A percentile compares a stretch with the other conserved stretches of the same genome.
Conservation (phyloP, 2,888 invertebrate genomes). For the Hypsopygia costalis region DNA sequence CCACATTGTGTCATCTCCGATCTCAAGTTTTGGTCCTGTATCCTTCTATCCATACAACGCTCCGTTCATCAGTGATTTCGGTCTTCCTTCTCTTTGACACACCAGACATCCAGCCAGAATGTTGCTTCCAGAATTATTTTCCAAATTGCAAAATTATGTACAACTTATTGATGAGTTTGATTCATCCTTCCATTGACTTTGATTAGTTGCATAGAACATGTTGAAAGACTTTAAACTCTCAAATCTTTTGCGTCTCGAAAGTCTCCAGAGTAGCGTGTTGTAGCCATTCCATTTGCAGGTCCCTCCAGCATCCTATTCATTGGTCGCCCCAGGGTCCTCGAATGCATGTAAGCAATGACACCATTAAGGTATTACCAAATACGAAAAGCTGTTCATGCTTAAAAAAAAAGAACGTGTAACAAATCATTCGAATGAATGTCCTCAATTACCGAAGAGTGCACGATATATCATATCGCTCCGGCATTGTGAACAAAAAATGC, state of each 20-base stretch:
- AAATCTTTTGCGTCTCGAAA: neutral
- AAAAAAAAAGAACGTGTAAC: conserved; percentile 20
- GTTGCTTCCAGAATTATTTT: neutral
- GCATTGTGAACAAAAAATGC: conserved; percentile 31
- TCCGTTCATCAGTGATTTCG: too few species aligned
- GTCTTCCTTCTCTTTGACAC: neutral
- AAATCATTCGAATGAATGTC: conserved; percentile 15
- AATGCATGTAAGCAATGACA: conserved; percentile 49
- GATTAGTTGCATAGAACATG: neutral
- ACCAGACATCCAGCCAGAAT: neutral
- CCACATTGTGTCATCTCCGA: too few species aligned
- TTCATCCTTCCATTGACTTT: neutral
- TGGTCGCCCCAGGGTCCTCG: neutral
- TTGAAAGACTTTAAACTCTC: neutral
- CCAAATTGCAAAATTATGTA: too few species aligned
- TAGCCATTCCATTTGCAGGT: too few species aligned
- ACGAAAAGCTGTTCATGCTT: conserved; percentile 44
- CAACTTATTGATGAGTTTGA: too few species aligned
- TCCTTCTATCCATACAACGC: too few species aligned
- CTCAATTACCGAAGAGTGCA: conserved; percentile 16
- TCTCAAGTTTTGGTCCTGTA: too few species aligned
- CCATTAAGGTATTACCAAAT: conserved; percentile 46
- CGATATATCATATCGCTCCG: conserved; percentile 13
- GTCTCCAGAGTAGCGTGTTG: too few species aligned
- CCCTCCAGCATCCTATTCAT: conserved; percentile 2